Conservation (phyloP, 1,140 invertebrate species). For the Andrena cerasifolii region DNA sequence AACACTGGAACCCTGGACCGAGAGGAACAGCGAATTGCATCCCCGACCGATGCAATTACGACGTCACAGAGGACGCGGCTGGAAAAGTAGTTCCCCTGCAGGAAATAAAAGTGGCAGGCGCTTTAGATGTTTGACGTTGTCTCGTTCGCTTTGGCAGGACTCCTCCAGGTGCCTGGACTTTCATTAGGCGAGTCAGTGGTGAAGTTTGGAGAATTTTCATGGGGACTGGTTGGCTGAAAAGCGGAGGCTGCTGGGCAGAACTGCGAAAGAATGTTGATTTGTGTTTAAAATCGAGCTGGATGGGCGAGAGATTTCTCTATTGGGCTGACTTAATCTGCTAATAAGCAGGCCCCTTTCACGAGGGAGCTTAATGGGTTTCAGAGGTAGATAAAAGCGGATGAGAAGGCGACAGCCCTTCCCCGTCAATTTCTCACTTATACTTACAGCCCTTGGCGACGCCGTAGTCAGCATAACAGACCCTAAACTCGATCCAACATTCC, state of each 20-base stretch:
- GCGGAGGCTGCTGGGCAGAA: neutral
- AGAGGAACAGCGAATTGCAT: neutral
- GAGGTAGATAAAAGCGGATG: too few relatives aligned
- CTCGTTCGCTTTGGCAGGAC: neutral
- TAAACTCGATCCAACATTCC: neutral
- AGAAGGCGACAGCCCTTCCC: too few relatives aligned
- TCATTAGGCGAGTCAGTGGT: constrained; percentile 33
- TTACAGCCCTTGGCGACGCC: too few relatives aligned
- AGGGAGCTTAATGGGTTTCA: too few relatives aligned
- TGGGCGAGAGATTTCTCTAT: neutral
- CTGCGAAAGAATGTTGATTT: constrained; percentile 15
- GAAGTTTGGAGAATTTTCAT: constrained; percentile 45
- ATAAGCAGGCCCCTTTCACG: neutral
- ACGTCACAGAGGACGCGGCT: constrained; percentile 22
- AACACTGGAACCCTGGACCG: too few relatives aligned
- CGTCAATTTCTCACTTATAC: too few relatives aligned
- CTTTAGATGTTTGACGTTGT: constrained; percentile 30
- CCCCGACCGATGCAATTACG: constrained; percentile 29
- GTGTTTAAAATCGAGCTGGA: neutral
- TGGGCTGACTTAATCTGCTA: neutral
- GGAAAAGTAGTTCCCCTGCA: neutral
- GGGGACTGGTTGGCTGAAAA: neutral
- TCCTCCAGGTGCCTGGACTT: constrained; percentile 10
- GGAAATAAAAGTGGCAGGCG: constrained; percentile 13
- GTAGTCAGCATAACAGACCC: constrained; percentile 3